These are phyloP conservation scores for Antitype chi DNA, from an alignment of 2,888 invertebrate species.

Conservation along the genomic window DNA sequence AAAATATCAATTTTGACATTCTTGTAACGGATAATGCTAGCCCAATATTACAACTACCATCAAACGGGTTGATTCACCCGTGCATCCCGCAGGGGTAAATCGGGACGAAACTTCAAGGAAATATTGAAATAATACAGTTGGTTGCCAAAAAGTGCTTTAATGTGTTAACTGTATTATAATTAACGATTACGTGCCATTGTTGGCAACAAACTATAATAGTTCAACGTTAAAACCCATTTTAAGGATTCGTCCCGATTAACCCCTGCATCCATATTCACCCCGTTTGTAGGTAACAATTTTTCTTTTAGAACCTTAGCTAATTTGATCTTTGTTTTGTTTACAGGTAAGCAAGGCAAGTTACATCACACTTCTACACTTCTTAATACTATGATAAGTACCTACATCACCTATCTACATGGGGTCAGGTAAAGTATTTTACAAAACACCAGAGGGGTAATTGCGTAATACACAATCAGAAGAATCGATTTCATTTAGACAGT, in stretches of 20 bases:
- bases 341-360: slow-evolving; percentile 63
- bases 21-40: background rate
- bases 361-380: background rate
- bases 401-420: background rate
- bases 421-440: slow-evolving; percentile 9
- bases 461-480: too few species aligned
- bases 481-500: too few species aligned
- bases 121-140: too few species aligned
- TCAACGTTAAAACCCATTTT: background rate
- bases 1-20: background rate
- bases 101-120: too few species aligned
- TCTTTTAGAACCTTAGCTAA: background rate
- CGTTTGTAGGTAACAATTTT: background rate
- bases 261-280: too few species aligned
- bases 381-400: slow-evolving; percentile 15
- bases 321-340: slow-evolving; percentile 34
- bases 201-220: background rate
- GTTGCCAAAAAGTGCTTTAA: too few species aligned
- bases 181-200: background rate
- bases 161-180: too few species aligned
- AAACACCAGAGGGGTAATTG: background rate
- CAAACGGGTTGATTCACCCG: too few species aligned
- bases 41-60: background rate
- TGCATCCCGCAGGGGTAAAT: too few species aligned
- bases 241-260: background rate